Base-by-base conservation (phyloP, 2,113 vertebrate genomes). In the Bos indicus region DNA sequence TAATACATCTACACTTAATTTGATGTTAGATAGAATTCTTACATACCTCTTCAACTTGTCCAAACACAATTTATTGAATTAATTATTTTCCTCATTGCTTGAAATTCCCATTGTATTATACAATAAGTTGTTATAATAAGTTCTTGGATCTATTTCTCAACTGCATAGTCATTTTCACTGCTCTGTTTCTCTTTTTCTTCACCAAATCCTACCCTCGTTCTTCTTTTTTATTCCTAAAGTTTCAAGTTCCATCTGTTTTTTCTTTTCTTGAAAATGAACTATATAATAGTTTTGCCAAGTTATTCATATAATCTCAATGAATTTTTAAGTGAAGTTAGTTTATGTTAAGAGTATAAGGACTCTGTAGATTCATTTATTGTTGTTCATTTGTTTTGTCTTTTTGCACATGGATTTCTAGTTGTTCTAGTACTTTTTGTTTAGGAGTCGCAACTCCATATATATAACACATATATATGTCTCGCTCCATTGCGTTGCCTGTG, bases 1-100 rank as follows among this genome's bases (percentile, higher is more conserved):
- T 95, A 97, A 95, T 97, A 74, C 13, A 95, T 83, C 90, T 80
- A 12, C 89, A 96, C 64, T 92, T 97, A 96, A 93, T 88, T 91
- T 96, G 71, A 93, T 95, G 56, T 87, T 95, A 95, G 92, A 96
- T 83, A 83, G 77, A 80, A 95, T 92, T 97, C 80, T 95, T 93
- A 92, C 60, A 57, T 81, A 92, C 60, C 52, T 84, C 36, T 64
- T 74, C 89, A 85, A 74, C 54, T 96, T 89, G 91, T 86, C 62
- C 90, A 96, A 96, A 96, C 67, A 64, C 30, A 96, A 93, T 97
- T 97, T 96, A 90, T 95, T 97, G 80, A 91, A 86, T 89, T 97
- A 96, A 96, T 97, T 97, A 95, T 93, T 91, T 94, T 98, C 88
- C n/a, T 33, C 87, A 59, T 95, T 93, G 85, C 56, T 97, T 96